phyloP scores from a whole-genome alignment of 2,797 vertebrate genomes.

The Pterois miles region DNA sequence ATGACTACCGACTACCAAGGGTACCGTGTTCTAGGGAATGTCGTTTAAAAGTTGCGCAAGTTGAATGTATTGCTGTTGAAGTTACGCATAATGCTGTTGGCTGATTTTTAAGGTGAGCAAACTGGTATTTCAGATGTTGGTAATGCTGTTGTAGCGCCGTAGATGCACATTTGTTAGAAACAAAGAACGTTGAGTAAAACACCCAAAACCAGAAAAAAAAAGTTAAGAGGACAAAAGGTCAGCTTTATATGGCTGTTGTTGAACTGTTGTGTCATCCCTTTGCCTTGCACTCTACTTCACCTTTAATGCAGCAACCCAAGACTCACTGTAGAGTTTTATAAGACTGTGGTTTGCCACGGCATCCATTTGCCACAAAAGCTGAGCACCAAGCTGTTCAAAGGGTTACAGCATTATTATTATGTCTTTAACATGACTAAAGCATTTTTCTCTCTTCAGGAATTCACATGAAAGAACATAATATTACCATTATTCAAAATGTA shows the following conservation, averaged over 20 bases:
- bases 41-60: accelerated
- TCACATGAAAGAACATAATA: neutral
- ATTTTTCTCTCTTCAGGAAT: neutral
- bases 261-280: constrained; percentile 4
- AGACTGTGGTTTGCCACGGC: neutral
- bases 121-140: neutral
- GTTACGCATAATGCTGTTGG: neutral
- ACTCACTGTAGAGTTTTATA: constrained; percentile 49
- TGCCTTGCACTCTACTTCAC: constrained; percentile 45
- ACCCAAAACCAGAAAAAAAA: neutral
- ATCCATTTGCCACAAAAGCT: neutral
- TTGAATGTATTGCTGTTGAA: neutral
- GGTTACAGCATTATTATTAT: neutral
- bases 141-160: neutral
- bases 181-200: neutral
- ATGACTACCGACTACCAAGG: accelerated
- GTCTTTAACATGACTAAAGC: neutral
- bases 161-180: neutral
- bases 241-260: constrained; percentile 7
- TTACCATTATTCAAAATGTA: neutral
- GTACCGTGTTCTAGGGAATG: accelerated
- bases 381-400: neutral
- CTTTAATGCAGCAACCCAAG: constrained; percentile 35
- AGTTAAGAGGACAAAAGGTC: constrained; percentile 7
- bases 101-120: neutral